Percentiles rank a stretch among this genome's conserved stretches.
phyloP scores from a whole-genome alignment of 53 echinoderm and acorn worm species.

The Apostichopus leukothele region DNA sequence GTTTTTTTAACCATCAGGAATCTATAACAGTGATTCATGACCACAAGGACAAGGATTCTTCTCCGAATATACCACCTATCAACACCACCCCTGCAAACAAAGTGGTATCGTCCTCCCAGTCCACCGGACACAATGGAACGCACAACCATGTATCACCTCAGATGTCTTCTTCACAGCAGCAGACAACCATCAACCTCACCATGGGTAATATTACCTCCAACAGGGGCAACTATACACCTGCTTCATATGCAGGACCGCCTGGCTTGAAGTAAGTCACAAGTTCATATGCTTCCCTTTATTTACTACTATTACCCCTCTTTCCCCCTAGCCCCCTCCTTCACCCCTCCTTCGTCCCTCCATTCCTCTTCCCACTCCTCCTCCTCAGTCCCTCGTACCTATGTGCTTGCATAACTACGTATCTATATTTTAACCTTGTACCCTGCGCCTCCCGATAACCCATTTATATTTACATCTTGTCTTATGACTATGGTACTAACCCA shows the following conservation, averaged over 20 bases:
- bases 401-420: too few species aligned
- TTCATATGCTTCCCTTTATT: too few species aligned
- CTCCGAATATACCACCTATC: slow-evolving; percentile 59
- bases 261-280: slow-evolving; percentile 67
- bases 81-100: slow-evolving; percentile 62
- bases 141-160: slow-evolving; percentile 65
- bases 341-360: too few species aligned
- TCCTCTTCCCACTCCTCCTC: too few species aligned
- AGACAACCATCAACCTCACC: slow-evolving; percentile 88
- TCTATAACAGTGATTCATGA: slow-evolving; percentile 13
- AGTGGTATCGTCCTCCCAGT: slow-evolving; percentile 53
- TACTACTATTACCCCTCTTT: too few species aligned
- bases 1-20: not conserved
- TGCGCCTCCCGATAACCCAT: too few species aligned
- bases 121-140: slow-evolving; percentile 72
- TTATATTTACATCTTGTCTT: too few species aligned
- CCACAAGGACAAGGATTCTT: slow-evolving; percentile 47
- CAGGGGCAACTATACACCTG: slow-evolving; percentile 65
- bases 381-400: too few species aligned
- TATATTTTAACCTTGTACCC: too few species aligned
- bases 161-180: slow-evolving; percentile 48
- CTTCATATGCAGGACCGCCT: slow-evolving; percentile 72
- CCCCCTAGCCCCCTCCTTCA: too few species aligned
- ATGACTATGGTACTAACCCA: too few species aligned
- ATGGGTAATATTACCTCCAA: slow-evolving; percentile 86